Percentiles rank a stretch among this genome's conserved stretches.
phyloP scores from a whole-genome alignment of 2,113 vertebrate species.

The Pygoscelis adeliae region DNA sequence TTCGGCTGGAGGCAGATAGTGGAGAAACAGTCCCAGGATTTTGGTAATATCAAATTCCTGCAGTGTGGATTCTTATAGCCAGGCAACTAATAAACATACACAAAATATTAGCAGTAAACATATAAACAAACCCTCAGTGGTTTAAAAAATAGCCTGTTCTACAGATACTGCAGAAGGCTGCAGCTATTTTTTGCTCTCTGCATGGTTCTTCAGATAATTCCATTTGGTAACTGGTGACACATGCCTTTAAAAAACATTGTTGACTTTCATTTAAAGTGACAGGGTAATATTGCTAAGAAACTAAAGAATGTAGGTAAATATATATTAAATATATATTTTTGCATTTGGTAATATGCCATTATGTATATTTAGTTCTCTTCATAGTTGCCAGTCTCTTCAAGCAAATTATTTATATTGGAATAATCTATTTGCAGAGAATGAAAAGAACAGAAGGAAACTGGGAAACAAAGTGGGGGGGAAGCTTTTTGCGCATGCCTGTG shows the following conservation, averaged over 20 bases:
- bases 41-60: neutral
- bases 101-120: neutral
- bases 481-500: neutral
- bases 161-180: neutral
- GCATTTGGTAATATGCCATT: neutral
- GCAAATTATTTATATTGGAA: neutral
- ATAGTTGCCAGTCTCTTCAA: neutral
- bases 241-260: neutral
- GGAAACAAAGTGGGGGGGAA: neutral
- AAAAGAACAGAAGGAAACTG: neutral
- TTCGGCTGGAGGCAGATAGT: neutral
- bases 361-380: neutral
- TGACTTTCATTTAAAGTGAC: constrained; percentile 6
- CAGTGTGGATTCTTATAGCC: neutral
- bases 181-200: constrained; percentile 42
- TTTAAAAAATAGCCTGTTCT: neutral
- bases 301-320: neutral
- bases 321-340: neutral
- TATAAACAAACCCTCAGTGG: neutral
- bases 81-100: neutral
- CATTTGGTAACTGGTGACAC: constrained; percentile 13
- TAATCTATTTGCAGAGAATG: neutral
- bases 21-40: neutral
- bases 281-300: neutral
- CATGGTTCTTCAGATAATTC: constrained; percentile 40